Evolutionary conservation across 2,888 invertebrate species (phyloP).

Genomic region (Nemoura dubitans): DNA sequence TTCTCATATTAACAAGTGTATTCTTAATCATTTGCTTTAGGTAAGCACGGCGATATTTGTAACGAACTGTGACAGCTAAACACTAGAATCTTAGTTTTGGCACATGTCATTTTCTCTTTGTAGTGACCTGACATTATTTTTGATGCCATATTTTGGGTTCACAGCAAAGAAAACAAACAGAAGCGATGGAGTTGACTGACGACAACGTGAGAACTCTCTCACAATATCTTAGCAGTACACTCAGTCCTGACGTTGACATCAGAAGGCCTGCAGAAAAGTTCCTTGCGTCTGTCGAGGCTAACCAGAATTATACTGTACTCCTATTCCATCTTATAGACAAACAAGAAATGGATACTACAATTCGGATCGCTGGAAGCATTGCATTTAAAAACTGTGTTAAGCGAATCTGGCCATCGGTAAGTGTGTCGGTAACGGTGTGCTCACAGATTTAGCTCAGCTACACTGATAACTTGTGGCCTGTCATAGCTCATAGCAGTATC

Average conservation of each 20-base stretch:
- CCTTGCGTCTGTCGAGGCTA: slow-evolving; percentile 87
- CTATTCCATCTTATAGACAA: slow-evolving; percentile 88
- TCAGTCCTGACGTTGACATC: slow-evolving; percentile 82
- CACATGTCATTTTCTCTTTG: slow-evolving; percentile 1
- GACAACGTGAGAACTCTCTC: slow-evolving; percentile 83
- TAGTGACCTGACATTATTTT: not conserved
- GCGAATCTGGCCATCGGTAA: slow-evolving; percentile 91
- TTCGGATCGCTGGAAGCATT: slow-evolving; percentile 89
- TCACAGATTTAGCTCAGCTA: not conserved
- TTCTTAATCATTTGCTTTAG: too few species aligned
- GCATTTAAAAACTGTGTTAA: slow-evolving; percentile 97
- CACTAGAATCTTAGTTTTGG: not conserved
- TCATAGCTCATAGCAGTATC: too few species aligned
- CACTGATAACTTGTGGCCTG: not conserved
- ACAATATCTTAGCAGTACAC: slow-evolving; percentile 86
- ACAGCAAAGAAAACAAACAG: not conserved
- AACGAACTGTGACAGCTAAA: too few species aligned
- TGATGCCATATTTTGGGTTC: not conserved
- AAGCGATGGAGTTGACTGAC: slow-evolving; percentile 86
- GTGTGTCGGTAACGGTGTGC: slow-evolving; percentile 56
- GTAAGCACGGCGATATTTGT: too few species aligned
- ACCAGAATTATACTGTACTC: slow-evolving; percentile 89
- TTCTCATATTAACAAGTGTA: too few species aligned
- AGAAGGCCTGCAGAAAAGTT: slow-evolving; percentile 94
- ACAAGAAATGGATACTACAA: slow-evolving; percentile 79